A percentile compares a stretch with the other conserved stretches of the same genome.
Conservation (phyloP, 2,797 vertebrate genomes). For the Chelonia mydas region DNA sequence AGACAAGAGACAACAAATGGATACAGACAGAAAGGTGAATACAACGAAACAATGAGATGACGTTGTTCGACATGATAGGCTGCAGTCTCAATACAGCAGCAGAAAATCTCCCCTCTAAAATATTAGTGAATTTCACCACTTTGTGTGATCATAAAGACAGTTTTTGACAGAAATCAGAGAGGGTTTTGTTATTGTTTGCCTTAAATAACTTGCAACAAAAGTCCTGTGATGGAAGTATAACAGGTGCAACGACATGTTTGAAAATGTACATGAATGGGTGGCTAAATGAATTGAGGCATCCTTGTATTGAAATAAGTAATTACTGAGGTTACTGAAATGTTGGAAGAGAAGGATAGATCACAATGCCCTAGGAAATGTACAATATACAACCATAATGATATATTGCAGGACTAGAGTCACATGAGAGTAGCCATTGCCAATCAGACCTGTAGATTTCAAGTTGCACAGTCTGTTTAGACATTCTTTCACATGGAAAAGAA, state of each 20-base stretch:
- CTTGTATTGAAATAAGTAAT: background rate
- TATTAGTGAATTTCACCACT: background rate
- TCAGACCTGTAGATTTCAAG: background rate
- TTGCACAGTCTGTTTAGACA: background rate
- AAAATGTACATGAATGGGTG: background rate
- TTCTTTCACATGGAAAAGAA: background rate
- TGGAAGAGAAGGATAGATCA: background rate
- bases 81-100: too few species aligned
- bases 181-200: background rate
- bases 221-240: background rate
- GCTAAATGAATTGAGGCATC: background rate
- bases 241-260: background rate
- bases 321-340: background rate
- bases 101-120: background rate
- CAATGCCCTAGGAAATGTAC: background rate
- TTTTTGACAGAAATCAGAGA: background rate
- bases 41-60: too few species aligned
- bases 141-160: background rate
- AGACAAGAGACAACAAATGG: too few species aligned
- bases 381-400: background rate
- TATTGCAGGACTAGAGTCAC: background rate
- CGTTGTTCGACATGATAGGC: too few species aligned
- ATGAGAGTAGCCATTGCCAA: background rate
- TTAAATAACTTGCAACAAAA: background rate
- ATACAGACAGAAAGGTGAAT: too few species aligned